phyloP scores from a whole-genome alignment of 2,888 invertebrate genomes.

The Mantis religiosa region DNA sequence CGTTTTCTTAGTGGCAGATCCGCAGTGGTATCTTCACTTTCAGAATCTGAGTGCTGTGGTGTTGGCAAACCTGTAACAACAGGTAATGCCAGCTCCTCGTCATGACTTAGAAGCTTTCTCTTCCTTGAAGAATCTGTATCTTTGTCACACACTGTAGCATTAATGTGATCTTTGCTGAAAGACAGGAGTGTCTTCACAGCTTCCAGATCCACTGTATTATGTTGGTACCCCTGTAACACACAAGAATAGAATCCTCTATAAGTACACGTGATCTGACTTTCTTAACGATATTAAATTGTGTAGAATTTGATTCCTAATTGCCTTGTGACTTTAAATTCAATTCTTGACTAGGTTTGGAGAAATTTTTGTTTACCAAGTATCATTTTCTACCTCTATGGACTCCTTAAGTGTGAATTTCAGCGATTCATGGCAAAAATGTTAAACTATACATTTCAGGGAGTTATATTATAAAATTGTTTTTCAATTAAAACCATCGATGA shows the following conservation, averaged over 20 bases:
- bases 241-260: not conserved
- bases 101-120: not conserved
- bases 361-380: no score
- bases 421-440: no score
- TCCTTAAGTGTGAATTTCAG: no score
- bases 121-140: conserved; percentile 14
- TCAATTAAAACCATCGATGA: no score
- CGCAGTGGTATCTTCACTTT: conserved; percentile 50
- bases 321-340: no score
- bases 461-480: no score
- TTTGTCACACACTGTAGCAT: conserved; percentile 45
- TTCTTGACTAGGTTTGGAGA: no score
- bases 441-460: no score
- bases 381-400: no score
- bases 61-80: conserved; percentile 58
- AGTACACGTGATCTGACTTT: not conserved
- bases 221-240: conserved; percentile 42
- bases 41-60: conserved; percentile 83
- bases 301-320: not conserved
- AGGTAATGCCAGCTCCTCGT: conserved; percentile 34
- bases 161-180: conserved; percentile 35
- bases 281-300: not conserved
- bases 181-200: conserved; percentile 38
- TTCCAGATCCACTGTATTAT: conserved; percentile 23
- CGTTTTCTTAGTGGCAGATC: conserved; percentile 51